These are phyloP conservation scores for Copidosoma floridanum DNA, from an alignment of 1,140 invertebrate genomes.

Conservation along the genomic window DNA sequence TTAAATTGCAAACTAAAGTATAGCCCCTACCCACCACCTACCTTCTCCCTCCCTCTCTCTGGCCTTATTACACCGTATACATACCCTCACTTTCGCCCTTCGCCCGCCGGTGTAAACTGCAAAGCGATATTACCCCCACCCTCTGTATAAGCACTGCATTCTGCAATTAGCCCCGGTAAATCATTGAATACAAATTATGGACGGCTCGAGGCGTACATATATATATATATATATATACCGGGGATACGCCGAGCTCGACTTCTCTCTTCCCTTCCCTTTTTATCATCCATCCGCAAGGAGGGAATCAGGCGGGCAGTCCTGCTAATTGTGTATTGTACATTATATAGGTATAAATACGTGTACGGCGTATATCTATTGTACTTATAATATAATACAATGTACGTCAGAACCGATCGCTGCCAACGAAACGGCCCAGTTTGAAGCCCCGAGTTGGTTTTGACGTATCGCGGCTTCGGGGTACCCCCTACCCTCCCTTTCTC, in stretches of 20 bases:
- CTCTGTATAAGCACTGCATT: constrained; percentile 51
- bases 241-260: too few species aligned
- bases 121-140: constrained; percentile 27
- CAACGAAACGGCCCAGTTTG: constrained; percentile 23
- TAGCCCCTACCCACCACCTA: constrained; percentile 50
- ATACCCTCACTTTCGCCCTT: too few species aligned
- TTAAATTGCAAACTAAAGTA: constrained; percentile 60
- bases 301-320: too few species aligned
- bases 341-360: too few species aligned
- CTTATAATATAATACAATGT: constrained; percentile 4
- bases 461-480: constrained; percentile 28
- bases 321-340: too few species aligned
- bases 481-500: too few species aligned
- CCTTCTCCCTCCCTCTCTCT: constrained; percentile 36
- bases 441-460: constrained; percentile 6
- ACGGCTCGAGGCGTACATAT: constrained; percentile 36
- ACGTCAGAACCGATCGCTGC: constrained; percentile 19
- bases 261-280: neutral
- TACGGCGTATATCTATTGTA: neutral
- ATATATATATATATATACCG: too few species aligned
- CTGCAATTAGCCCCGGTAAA: constrained; percentile 58
- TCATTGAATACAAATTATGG: constrained; percentile 58
- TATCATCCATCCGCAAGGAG: neutral
- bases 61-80: too few species aligned
- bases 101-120: constrained; percentile 41